Percentiles rank a stretch among this genome's conserved stretches.
These are phyloP conservation scores for Orycteropus afer DNA, from an alignment of 2,113 vertebrate genomes.

Conservation along the genomic window DNA sequence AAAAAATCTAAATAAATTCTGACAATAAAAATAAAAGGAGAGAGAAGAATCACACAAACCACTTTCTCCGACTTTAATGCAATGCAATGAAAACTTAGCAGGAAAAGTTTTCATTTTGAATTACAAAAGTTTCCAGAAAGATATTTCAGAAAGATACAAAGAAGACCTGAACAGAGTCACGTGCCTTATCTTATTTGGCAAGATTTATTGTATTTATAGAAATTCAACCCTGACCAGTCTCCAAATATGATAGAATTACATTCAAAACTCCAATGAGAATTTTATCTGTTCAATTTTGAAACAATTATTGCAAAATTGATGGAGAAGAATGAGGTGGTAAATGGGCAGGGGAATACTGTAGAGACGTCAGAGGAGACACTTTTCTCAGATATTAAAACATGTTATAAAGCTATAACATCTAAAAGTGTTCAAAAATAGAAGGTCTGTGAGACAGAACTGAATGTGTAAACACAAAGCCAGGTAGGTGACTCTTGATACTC, in stretches of 20 bases:
- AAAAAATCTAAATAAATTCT: not conserved
- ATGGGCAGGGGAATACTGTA: not conserved
- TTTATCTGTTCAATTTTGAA: not conserved
- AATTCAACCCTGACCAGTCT: not conserved
- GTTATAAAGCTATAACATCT: not conserved
- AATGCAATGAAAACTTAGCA: not conserved
- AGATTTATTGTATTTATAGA: not conserved
- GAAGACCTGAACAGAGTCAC: not conserved
- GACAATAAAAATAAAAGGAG: not conserved
- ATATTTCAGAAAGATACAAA: not conserved
- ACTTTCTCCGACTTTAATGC: not conserved
- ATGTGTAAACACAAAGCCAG: accelerated
- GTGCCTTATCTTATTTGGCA: not conserved
- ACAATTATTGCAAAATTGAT: not conserved
- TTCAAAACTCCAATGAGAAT: not conserved
- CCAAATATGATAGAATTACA: not conserved
- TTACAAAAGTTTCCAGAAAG: not conserved
- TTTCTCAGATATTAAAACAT: not conserved
- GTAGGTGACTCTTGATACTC: accelerated
- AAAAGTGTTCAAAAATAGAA: not conserved
- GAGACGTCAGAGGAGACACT: not conserved
- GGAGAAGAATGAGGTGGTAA: not conserved
- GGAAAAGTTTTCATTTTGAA: not conserved
- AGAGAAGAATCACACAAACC: not conserved
- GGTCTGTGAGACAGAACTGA: not conserved